These are phyloP conservation scores for Momotus momota DNA, from an alignment of 2,797 vertebrate species.

Conservation along the genomic window DNA sequence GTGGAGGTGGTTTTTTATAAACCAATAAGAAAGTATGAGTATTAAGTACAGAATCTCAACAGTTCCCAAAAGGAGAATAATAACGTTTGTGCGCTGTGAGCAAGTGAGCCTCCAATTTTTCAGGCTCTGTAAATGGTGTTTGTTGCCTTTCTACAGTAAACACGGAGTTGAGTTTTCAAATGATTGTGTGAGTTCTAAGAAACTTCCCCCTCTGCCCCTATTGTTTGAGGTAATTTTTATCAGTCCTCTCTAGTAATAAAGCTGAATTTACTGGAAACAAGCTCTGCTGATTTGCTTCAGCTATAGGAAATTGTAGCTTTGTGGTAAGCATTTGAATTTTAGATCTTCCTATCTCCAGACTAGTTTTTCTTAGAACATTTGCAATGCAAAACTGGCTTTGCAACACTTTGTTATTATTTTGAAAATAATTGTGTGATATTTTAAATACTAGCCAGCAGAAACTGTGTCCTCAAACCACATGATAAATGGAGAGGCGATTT, in stretches of 20 bases:
- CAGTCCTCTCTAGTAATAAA: not conserved
- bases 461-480: not conserved
- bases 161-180: not conserved
- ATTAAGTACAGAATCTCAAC: not conserved
- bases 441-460: not conserved
- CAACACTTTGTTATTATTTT: not conserved
- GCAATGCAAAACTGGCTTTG: not conserved
- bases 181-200: not conserved
- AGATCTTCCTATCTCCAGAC: not conserved
- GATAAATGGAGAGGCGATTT: not conserved
- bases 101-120: not conserved
- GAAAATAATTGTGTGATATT: not conserved
- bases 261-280: not conserved
- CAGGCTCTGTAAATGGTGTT: not conserved
- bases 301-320: not conserved
- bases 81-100: not conserved
- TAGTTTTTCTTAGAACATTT: not conserved
- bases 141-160: not conserved
- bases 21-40: not conserved
- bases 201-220: accelerated
- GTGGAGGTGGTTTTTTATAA: not conserved
- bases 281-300: not conserved
- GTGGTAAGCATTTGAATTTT: not conserved
- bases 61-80: not conserved
- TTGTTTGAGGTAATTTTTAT: not conserved